These are phyloP conservation scores for Pristionchus arcanus DNA, from an alignment of 2,888 invertebrate species.

Conservation along the genomic window DNA sequence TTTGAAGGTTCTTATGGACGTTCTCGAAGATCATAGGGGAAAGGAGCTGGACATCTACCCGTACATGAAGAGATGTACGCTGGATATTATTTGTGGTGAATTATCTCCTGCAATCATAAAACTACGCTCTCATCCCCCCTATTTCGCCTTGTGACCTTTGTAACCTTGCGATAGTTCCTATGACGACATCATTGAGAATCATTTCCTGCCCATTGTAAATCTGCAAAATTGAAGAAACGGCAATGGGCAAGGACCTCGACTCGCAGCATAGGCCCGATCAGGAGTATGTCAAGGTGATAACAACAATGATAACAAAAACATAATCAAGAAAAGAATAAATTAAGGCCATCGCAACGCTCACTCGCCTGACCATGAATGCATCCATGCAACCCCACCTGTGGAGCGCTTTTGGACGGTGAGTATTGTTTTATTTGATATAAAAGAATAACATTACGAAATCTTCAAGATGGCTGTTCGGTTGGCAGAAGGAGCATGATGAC, in stretches of 20 bases:
- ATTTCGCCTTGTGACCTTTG: no score
- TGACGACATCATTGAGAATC: no score
- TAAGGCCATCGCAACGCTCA: background rate
- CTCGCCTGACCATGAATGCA: background rate
- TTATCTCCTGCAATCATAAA: no score
- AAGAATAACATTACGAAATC: background rate
- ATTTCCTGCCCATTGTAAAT: no score
- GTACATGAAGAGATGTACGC: slow-evolving; percentile 37
- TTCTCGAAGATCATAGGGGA: slow-evolving; percentile 80
- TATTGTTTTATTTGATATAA: background rate
- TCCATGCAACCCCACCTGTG: background rate
- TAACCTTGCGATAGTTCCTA: no score
- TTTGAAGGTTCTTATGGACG: slow-evolving; percentile 81
- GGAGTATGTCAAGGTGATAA: background rate
- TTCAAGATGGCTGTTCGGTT: background rate
- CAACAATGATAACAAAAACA: background rate
- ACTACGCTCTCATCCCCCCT: no score
- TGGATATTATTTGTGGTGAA: slow-evolving; percentile 46
- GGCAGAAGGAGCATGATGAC: slow-evolving; percentile 16
- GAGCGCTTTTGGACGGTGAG: background rate
- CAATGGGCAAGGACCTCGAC: slow-evolving; percentile 38
- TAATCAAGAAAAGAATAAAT: background rate
- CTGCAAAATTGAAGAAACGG: background rate
- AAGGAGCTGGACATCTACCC: slow-evolving; percentile 81
- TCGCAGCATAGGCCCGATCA: slow-evolving; percentile 9